phyloP scores from a whole-genome alignment of 2,888 invertebrate species.

The Nebria salina region DNA sequence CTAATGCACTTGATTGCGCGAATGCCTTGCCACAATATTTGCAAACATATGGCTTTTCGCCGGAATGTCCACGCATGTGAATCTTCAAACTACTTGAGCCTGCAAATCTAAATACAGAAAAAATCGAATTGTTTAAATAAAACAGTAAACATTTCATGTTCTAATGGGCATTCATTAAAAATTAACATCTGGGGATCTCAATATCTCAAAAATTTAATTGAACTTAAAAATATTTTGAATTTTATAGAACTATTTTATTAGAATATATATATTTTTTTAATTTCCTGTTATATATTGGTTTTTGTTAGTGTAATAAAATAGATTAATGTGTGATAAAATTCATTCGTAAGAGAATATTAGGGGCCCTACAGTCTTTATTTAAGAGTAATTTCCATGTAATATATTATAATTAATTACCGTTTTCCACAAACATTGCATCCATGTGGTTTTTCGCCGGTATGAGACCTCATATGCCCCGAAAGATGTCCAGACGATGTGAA shows the following conservation, averaged over 20 bases:
- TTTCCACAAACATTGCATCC: constrained; percentile 60
- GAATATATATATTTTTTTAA: too few relatives aligned
- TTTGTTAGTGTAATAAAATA: too few relatives aligned
- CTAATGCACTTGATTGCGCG: constrained; percentile 54
- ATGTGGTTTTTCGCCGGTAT: constrained; percentile 61
- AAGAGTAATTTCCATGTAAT: neutral
- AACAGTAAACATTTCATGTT: neutral
- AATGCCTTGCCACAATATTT: constrained; percentile 59
- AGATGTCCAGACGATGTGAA: constrained; percentile 61
- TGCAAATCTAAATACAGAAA: constrained; percentile 55
- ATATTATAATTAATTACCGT: constrained; percentile 53
- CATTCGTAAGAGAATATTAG: too few relatives aligned
- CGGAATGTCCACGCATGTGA: constrained; percentile 58
- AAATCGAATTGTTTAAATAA: constrained; percentile 4
- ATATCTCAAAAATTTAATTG: too few relatives aligned
- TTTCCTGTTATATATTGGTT: too few relatives aligned
- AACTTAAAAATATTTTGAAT: too few relatives aligned
- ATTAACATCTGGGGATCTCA: too few relatives aligned
- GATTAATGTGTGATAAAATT: too few relatives aligned
- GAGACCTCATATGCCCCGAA: constrained; percentile 61
- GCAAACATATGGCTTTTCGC: constrained; percentile 57
- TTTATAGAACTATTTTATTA: too few relatives aligned
- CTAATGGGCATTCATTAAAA: too few relatives aligned
- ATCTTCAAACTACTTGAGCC: constrained; percentile 59
- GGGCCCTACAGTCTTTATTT: neutral